These are phyloP conservation scores for Mythimna lalbum DNA, from an alignment of 2,888 invertebrate genomes.

Conservation along the genomic window DNA sequence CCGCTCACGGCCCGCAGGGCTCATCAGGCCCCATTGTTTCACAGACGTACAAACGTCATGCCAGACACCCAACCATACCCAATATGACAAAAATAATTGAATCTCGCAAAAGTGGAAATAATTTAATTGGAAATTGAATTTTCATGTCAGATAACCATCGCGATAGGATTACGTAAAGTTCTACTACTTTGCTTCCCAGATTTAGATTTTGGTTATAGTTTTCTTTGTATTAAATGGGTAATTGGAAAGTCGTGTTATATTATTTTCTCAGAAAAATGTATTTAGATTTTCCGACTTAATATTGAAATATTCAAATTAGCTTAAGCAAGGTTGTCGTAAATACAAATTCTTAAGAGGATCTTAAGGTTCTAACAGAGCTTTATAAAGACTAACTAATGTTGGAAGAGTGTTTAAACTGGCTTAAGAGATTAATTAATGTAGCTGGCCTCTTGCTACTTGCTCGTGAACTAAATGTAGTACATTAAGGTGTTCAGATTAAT, in stretches of 20 bases:
- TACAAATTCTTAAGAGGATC: slow-evolving; percentile 33
- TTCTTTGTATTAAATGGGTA: slow-evolving; percentile 29
- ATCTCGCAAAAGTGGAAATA: slow-evolving; percentile 47
- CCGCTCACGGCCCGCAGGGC: not conserved
- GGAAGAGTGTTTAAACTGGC: slow-evolving; percentile 13
- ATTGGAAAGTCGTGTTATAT: slow-evolving; percentile 23
- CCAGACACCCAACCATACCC: slow-evolving; percentile 31
- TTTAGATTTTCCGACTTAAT: not conserved
- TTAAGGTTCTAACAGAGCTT: not conserved
- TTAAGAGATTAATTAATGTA: slow-evolving; percentile 23
- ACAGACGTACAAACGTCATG: slow-evolving; percentile 26
- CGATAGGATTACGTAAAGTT: slow-evolving; percentile 34
- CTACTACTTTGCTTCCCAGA: slow-evolving; percentile 20
- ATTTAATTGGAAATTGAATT: slow-evolving; percentile 53
- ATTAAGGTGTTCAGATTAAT: slow-evolving; percentile 22
- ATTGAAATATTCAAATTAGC: slow-evolving; percentile 38
- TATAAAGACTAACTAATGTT: slow-evolving; percentile 21
- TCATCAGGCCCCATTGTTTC: slow-evolving; percentile 33
- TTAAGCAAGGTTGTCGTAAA: slow-evolving; percentile 14
- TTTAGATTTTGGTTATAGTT: slow-evolving; percentile 29
- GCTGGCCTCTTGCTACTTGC: not conserved
- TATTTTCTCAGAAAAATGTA: slow-evolving; percentile 4
- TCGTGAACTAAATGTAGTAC: not conserved
- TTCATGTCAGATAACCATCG: slow-evolving; percentile 26
- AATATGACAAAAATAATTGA: slow-evolving; percentile 50